A percentile compares a stretch with the other conserved stretches of the same genome.
phyloP scores from a whole-genome alignment of 2,888 invertebrate genomes.

The Caenorhabditis virilis region DNA sequence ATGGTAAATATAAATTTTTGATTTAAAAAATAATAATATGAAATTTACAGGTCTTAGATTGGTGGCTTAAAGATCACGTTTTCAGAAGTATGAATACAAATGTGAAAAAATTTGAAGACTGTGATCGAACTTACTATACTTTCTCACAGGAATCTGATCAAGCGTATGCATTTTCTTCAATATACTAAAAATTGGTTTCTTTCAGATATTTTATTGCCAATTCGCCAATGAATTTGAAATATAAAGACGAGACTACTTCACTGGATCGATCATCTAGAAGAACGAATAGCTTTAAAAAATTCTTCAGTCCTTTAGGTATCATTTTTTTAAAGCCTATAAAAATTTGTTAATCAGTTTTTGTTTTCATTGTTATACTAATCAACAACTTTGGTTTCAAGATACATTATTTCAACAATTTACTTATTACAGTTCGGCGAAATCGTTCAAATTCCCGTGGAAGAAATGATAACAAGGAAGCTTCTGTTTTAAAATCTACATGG shows the following conservation, averaged over 20 bases:
- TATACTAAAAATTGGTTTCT: neutral
- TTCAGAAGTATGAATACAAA: conserved; percentile 7
- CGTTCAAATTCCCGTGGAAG: conserved; percentile 34
- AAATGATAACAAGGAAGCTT: conserved; percentile 13
- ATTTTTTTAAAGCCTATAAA: too few relatives aligned
- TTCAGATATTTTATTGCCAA: conserved; percentile 19
- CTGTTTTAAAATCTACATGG: conserved; percentile 30
- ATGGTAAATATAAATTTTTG: conserved; percentile 1
- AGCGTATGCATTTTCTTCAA: neutral
- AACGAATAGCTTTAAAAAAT: conserved; percentile 33
- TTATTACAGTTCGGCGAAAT: conserved; percentile 16
- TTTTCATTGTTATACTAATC: too few relatives aligned
- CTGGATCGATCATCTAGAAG: conserved; percentile 13
- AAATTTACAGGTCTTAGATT: conserved; percentile 21
- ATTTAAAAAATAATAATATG: neutral
- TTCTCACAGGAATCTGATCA: too few relatives aligned
- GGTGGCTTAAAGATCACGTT: conserved; percentile 22
- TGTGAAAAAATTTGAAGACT: conserved; percentile 21
- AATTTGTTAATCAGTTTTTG: too few relatives aligned
- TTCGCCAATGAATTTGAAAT: conserved; percentile 11
- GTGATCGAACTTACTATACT: conserved; percentile 18
- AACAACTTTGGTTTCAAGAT: too few relatives aligned
- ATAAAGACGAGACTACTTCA: neutral
- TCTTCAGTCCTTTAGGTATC: conserved; percentile 19
- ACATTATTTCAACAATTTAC: neutral